Evolutionary conservation across 2,113 vertebrate genomes (phyloP).

Genomic region (Halcyon senegalensis): DNA sequence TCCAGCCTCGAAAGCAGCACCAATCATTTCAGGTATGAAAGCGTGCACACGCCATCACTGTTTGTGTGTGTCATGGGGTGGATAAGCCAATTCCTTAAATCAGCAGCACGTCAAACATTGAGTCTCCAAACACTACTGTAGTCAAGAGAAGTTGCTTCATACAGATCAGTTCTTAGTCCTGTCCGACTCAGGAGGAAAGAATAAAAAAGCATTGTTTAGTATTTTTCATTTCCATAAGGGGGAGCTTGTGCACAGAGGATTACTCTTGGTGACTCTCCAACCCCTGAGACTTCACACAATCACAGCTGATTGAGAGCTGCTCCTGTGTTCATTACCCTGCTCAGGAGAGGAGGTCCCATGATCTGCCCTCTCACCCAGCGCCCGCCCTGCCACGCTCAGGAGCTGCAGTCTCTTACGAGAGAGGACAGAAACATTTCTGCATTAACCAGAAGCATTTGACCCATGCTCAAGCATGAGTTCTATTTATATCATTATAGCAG

Average conservation of each 20-base stretch:
- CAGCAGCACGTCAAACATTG: fast-evolving
- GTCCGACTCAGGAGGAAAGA: fast-evolving
- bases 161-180: background rate
- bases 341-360: background rate
- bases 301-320: background rate
- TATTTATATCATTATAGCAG: background rate
- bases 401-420: background rate
- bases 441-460: background rate
- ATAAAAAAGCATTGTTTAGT: background rate
- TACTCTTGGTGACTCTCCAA: background rate
- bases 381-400: background rate
- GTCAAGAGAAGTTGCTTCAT: background rate
- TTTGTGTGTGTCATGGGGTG: fast-evolving
- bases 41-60: fast-evolving
- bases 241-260: constrained; percentile 80
- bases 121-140: background rate
- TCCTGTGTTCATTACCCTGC: background rate
- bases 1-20: background rate
- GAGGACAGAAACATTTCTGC: background rate
- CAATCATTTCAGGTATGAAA: background rate
- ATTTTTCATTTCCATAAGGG: constrained; percentile 78
- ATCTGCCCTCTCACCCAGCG: background rate
- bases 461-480: background rate
- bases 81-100: background rate
- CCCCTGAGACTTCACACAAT: background rate